Percentiles rank a stretch among this genome's conserved stretches.
Evolutionary conservation across 2,797 vertebrate species (phyloP).

Genomic region (Monodelphis domestica): DNA sequence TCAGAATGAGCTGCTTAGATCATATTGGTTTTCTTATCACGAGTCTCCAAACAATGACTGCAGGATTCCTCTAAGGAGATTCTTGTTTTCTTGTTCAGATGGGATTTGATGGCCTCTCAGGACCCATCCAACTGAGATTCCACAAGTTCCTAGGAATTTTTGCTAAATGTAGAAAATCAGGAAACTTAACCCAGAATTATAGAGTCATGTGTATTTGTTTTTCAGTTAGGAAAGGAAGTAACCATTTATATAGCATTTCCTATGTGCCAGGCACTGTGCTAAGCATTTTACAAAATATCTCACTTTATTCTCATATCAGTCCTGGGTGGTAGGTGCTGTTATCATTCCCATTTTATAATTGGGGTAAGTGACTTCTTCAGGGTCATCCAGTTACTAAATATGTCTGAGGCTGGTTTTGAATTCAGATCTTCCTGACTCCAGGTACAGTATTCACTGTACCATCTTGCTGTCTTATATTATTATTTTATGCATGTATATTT

Average conservation of each 20-base stretch:
- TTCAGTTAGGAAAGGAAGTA: neutral
- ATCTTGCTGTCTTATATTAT: neutral
- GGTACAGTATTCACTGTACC: neutral
- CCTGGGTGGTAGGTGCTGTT: neutral
- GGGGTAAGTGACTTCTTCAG: neutral
- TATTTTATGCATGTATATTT: neutral
- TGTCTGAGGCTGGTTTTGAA: neutral
- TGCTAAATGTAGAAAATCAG: slow-evolving; percentile 11
- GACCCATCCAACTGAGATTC: no score
- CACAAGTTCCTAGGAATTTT: neutral
- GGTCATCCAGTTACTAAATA: neutral
- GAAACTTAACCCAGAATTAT: neutral
- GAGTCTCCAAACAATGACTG: neutral
- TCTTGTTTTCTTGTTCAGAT: neutral
- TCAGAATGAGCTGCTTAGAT: neutral
- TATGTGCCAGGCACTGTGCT: neutral
- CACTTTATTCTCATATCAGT: neutral
- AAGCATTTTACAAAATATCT: neutral
- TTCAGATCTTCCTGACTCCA: neutral
- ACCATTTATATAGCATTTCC: neutral
- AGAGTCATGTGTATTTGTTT: neutral
- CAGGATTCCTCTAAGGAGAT: neutral
- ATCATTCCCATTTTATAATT: neutral
- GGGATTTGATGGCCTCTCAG: neutral
- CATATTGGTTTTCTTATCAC: neutral